phyloP scores from a whole-genome alignment of 2,888 invertebrate genomes.

The Galeruca laticollis region DNA sequence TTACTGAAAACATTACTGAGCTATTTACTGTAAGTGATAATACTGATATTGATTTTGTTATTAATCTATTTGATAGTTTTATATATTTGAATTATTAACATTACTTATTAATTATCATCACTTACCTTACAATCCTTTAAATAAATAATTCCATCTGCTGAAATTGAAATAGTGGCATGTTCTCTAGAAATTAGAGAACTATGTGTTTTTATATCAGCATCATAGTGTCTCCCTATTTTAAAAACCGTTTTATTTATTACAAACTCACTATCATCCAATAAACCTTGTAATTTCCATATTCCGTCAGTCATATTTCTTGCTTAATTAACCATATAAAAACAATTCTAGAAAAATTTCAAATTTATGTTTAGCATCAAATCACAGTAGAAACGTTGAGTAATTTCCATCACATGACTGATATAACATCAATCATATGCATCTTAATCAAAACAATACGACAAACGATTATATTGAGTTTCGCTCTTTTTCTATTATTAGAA shows the following conservation, averaged over 20 bases:
- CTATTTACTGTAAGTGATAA: no score
- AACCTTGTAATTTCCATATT: constrained; percentile 40
- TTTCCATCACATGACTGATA: no score
- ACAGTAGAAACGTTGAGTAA: no score
- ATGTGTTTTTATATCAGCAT: constrained; percentile 38
- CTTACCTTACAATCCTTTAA: constrained; percentile 41
- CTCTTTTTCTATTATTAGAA: no score
- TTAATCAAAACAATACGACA: no score
- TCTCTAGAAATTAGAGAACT: constrained; percentile 39
- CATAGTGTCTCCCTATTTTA: constrained; percentile 39
- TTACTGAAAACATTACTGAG: no score
- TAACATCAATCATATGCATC: no score
- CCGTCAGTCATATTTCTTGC: constrained; percentile 23
- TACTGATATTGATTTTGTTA: no score
- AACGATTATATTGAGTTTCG: no score
- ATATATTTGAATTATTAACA: no score
- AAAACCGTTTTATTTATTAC: constrained; percentile 35
- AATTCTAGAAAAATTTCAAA: background rate
- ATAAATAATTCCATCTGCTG: constrained; percentile 33
- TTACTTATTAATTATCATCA: constrained; percentile 7
- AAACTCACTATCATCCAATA: constrained; percentile 16
- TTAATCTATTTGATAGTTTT: no score
- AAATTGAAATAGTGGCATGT: constrained; percentile 40
- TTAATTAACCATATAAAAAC: background rate
- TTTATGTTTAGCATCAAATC: no score